Conservation (phyloP, 2,113 vertebrate genomes). For the Zeus faber region DNA sequence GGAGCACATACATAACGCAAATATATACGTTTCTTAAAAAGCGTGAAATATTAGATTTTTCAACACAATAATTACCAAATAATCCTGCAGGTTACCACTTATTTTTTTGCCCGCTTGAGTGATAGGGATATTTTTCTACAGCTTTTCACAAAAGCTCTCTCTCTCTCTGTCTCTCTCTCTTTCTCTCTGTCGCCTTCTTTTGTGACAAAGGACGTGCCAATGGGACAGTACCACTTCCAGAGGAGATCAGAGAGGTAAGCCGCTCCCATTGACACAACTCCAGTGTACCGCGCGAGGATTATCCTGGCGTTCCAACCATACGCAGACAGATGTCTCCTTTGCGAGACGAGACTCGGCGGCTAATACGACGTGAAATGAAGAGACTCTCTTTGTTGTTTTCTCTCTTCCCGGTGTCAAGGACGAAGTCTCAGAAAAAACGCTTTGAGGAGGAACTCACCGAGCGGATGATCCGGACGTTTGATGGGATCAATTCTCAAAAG, state of each 20-base stretch:
- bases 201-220: conserved; percentile 89
- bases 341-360: conserved; percentile 25
- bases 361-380: conserved; percentile 22
- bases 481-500: conserved; percentile 98
- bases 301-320: conserved; percentile 6
- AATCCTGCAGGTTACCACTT: too few species aligned
- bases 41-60: too few species aligned
- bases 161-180: not conserved
- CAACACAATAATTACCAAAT: too few species aligned
- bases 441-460: conserved; percentile 97
- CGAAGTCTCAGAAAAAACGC: conserved; percentile 94
- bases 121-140: too few species aligned
- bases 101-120: too few species aligned
- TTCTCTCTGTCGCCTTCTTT: not conserved
- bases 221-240: conserved; percentile 95
- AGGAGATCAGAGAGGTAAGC: conserved; percentile 91
- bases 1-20: too few species aligned
- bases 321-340: conserved; percentile 8
- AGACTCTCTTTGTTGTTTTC: conserved; percentile 14
- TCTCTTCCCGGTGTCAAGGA: conserved; percentile 70
- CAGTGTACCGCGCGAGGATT: conserved; percentile 18
- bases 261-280: conserved; percentile 20
- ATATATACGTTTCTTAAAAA: too few species aligned
- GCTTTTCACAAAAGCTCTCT: too few species aligned
- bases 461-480: conserved; percentile 95